Base-by-base conservation (phyloP, 2,797 vertebrate species). In the Danio tinwini region DNA sequence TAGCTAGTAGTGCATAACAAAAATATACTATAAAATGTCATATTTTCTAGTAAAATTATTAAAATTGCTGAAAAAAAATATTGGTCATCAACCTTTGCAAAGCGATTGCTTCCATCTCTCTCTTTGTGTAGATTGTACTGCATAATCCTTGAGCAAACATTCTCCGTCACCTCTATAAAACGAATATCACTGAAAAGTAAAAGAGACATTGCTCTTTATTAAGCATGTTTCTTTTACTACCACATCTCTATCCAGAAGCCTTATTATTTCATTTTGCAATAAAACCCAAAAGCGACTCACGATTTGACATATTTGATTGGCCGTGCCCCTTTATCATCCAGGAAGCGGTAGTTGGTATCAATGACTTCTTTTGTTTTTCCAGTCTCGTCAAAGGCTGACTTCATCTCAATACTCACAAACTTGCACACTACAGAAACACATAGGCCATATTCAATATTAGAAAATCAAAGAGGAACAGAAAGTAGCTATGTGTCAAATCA, bases 101-200 rank as follows among this genome's bases (percentile, higher is more conserved):
- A 99, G 76, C 98, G 95, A 91, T 98, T 99, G 78, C 97, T 99
- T 78, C 98, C 98, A 0, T 88, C 90, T 74, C 98, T 94, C 89
- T 99, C 98, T 84, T 99, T 99, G 92, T 99, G 98, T 83, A 99
- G 91, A 80, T 95, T 99, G 85, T 99, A 99, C 76, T 94, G 94
- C 91, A 97, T 83, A 21, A 99, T 94, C 84, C 97, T 91, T 84
- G 97, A 95, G 88, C 98, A 99, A 70, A 99, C 97, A 76, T 96
- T 97, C 81, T 99, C 97, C 0, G 96, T 94, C 44, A 98, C 98
- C 86, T 99, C 98, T 0, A 99, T 99, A 84, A 99, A 93, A 11
- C 98, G 89, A 50, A 98, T 94, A 84, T 99, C 97, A 86, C 98
- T 99, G 91, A 88, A 59, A 88, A 58, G 9, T 8, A 79, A 56